phyloP scores from a whole-genome alignment of 1,140 invertebrate genomes.

The Pogonomyrmex californicus region DNA sequence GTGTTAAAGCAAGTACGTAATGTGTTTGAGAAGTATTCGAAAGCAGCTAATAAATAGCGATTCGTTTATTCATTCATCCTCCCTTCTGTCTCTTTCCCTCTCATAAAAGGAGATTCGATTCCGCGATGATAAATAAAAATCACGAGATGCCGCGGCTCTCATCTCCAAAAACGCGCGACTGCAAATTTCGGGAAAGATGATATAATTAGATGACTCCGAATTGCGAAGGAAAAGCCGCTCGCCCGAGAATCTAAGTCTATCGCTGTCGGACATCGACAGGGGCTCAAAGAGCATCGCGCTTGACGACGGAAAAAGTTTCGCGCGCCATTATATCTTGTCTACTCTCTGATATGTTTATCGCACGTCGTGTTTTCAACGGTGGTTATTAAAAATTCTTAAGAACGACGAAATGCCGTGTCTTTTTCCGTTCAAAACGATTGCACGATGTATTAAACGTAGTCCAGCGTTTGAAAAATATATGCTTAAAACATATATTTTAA shows the following conservation, averaged over 20 bases:
- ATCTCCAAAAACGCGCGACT: slow-evolving; percentile 7
- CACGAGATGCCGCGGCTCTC: neutral
- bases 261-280: neutral
- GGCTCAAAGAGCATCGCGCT: slow-evolving; percentile 30
- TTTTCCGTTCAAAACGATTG: neutral
- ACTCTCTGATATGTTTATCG: slow-evolving; percentile 5
- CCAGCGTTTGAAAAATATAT: neutral
- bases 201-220: slow-evolving; percentile 45
- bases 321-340: neutral
- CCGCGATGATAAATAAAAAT: slow-evolving; percentile 28
- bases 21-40: neutral
- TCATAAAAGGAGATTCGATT: slow-evolving; percentile 52
- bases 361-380: neutral
- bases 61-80: neutral
- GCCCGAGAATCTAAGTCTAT: slow-evolving; percentile 15
- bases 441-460: neutral
- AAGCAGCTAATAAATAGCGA: neutral
- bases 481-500: neutral
- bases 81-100: neutral
- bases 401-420: neutral
- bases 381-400: neutral
- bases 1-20: neutral
- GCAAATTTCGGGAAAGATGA: slow-evolving; percentile 29
- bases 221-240: neutral
- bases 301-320: neutral